Evolutionary conservation across 2,888 invertebrate genomes (phyloP).

Genomic region (Lycia hirtaria): DNA sequence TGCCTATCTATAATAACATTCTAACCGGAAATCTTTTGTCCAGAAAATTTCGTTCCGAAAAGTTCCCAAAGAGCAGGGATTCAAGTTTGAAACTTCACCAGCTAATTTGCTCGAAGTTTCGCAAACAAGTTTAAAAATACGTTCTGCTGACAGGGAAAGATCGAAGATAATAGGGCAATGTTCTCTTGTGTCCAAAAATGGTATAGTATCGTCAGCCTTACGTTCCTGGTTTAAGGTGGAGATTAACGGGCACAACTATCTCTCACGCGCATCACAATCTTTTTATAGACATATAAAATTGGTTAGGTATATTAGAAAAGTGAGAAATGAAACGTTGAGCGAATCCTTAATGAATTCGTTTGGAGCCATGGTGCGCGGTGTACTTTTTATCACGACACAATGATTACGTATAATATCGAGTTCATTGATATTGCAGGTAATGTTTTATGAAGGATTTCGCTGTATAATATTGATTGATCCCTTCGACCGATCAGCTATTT

Average conservation of each 20-base stretch:
- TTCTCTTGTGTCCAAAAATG: constrained; percentile 58
- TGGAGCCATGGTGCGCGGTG: constrained; percentile 49
- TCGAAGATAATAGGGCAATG: constrained; percentile 60
- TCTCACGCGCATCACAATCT: too few relatives aligned
- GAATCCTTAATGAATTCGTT: too few relatives aligned
- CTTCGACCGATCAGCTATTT: constrained; percentile 11
- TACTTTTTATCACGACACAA: constrained; percentile 45
- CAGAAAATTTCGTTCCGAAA: constrained; percentile 6
- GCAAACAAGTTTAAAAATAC: constrained; percentile 29
- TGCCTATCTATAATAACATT: constrained; percentile 10
- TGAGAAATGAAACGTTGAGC: too few relatives aligned
- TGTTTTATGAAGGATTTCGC: constrained; percentile 30
- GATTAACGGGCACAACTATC: too few relatives aligned
- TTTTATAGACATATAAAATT: too few relatives aligned
- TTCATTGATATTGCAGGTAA: constrained; percentile 37
- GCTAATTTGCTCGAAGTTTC: constrained; percentile 22
- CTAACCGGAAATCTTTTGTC: constrained; percentile 18
- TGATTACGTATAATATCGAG: constrained; percentile 47
- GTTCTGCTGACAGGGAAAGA: constrained; percentile 42
- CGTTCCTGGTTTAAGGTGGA: constrained; percentile 56
- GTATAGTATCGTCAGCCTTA: constrained; percentile 50
- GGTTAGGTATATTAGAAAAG: too few relatives aligned
- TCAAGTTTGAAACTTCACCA: constrained; percentile 17
- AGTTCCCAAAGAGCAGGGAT: constrained; percentile 3
- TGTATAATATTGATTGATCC: constrained; percentile 13